phyloP scores from a whole-genome alignment of 2,888 invertebrate genomes.

The Cataglyphis rosenhaueri region DNA sequence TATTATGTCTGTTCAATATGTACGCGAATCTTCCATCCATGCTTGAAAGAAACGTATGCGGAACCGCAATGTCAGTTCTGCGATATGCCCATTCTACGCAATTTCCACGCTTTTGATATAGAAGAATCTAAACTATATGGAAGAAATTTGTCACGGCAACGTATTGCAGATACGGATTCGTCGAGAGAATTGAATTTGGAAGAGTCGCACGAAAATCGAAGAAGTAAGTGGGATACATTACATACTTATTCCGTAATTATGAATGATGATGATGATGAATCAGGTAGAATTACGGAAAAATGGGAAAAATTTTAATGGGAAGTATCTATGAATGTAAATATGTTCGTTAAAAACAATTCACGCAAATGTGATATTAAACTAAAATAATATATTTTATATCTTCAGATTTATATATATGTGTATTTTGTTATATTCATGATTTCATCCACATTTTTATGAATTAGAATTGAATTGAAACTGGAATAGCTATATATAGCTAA shows the following conservation, averaged over 20 bases:
- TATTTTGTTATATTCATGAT: neutral
- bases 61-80: slow-evolving; percentile 81
- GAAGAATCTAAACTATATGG: slow-evolving; percentile 12
- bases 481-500: neutral
- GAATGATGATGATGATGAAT: slow-evolving; percentile 30
- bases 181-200: slow-evolving; percentile 10
- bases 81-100: slow-evolving; percentile 77
- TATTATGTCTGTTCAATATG: slow-evolving; percentile 80
- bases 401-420: neutral
- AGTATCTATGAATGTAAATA: too few relatives aligned
- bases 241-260: slow-evolving; percentile 9
- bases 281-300: slow-evolving; percentile 23
- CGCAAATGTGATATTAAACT: neutral
- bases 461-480: neutral
- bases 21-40: slow-evolving; percentile 79
- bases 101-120: slow-evolving; percentile 64
- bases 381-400: neutral
- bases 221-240: slow-evolving; percentile 6
- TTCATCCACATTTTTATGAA: neutral
- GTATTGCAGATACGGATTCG: neutral
- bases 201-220: neutral
- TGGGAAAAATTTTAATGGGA: slow-evolving; percentile 40
- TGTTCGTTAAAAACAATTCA: neutral
- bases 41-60: slow-evolving; percentile 75
- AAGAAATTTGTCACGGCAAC: slow-evolving; percentile 62